Conservation (phyloP, 2,797 vertebrate species). For the Eulemur rubriventer region DNA sequence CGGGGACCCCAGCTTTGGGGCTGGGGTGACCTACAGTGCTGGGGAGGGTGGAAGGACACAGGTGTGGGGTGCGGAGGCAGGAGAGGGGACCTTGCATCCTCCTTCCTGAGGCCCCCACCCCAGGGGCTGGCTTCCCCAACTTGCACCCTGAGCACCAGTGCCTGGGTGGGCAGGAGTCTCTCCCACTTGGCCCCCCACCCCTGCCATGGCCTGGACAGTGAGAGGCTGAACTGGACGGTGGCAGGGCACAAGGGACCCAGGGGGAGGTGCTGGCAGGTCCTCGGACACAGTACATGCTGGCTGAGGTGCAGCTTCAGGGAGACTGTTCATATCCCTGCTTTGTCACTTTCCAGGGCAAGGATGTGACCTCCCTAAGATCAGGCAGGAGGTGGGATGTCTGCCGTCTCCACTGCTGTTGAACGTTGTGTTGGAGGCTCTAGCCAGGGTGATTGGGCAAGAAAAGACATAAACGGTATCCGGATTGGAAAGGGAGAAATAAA, state of each 20-base stretch:
- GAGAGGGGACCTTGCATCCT: too few species aligned
- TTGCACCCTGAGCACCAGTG: background rate
- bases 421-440: background rate
- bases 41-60: accelerated
- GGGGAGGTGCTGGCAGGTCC: background rate
- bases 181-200: background rate
- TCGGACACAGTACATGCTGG: accelerated
- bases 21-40: accelerated
- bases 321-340: background rate
- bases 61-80: background rate
- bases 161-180: background rate
- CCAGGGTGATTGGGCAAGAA: background rate
- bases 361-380: background rate
- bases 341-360: background rate
- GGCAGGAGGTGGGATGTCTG: background rate
- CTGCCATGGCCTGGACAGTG: background rate
- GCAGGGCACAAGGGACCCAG: too few species aligned
- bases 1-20: background rate
- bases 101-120: background rate
- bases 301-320: background rate
- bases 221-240: too few species aligned
- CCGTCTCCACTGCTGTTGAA: too few species aligned
- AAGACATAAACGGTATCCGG: background rate
- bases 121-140: background rate
- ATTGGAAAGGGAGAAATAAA: background rate